Evolutionary conservation across 1,140 invertebrate species (phyloP), one percentile per base, ranked within the genome.

Genomic region (Drosophila murphyi): DNA sequence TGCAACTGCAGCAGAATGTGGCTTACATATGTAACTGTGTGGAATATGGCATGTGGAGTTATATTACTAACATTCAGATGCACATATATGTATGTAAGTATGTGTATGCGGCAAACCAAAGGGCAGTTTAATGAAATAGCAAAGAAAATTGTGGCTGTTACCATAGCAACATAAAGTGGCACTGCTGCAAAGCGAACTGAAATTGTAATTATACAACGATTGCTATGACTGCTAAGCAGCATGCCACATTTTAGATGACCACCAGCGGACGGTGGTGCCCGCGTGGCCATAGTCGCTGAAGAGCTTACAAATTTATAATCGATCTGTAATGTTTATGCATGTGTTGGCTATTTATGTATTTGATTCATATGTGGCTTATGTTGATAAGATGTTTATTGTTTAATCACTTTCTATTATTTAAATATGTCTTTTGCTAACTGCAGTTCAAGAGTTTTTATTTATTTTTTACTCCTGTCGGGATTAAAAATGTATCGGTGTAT

Each of bases 131-230:
- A 88, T 88, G 76, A 88, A 88, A 88, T 69, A 72, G 82, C 68
- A 64, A 75, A 73, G 74, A 72, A 71, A 77, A 80, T 72, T 68
- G 75, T 80, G 69, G 63, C 52, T 43, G 47, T 41, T 35, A 48
- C 52, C 45, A 73, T 56, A 54, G 50, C 56, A 43, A 43, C 57
- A 77, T 59, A 72, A 76, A 76, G 72, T 76, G 76, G 45, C 76
- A 65, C 60, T 73, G 73, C 78, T 71, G 78, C 78, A 85, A 76
- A 72, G 74, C 68, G 76, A 72, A 82, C 80, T 48, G 45, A 88
- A 87, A 88, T 77, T 82, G 82, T 82, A 87, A 87, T 87, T 87
- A 87, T 87, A 83, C 82, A 79, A 83, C 78, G 79, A 72, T 82
- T 78, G 57, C 72, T 10, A 35, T 63, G 71, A 50, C 47, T 65